Base-by-base conservation (phyloP, 2,888 invertebrate species). In the Amorpha juglandis region DNA sequence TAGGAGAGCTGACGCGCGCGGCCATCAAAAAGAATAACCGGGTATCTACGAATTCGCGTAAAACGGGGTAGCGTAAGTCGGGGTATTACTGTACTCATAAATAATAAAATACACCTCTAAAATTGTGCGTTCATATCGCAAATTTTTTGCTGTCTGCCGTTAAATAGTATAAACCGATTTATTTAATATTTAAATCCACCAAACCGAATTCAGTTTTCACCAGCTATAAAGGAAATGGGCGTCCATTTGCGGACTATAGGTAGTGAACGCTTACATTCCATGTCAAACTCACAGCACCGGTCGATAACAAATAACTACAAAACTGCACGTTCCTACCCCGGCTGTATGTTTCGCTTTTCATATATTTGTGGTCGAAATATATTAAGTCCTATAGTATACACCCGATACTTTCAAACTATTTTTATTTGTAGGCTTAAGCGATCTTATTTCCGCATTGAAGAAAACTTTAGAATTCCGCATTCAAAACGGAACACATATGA, bases 211-310 rank as follows among this genome's bases (percentile, higher is more conserved):
- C 42, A 27, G 27, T 48, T 33, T 48, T 33, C 45, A 48, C 27
- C n/a, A 63, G 19, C 2, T 45, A 47, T 42, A 47, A 47, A 16
- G 33, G 16, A 53, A 45, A 64, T 63, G 63, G 48, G 16, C 51
- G 53, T 47, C 53, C 45, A 53, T 45, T 53, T 38, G 12, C 8
- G n/a, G 14, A 38, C 19, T 38, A 16, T 52, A 52, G 27, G 53
- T 33, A 33, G 38, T 42, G 52, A 48, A 33, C 45, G 27, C 55
- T 64, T 55, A 64, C 33, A 53, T 53, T 8, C 47, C 64, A 47
- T 64, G 64, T 47, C 12, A 38, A 67, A 75, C 75, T 70, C 48
- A 77, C 33, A 11, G 64, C 42, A 7, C 38, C 33, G 47, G 45
- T 64, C 45, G 64, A 55, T 64, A 64, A 55, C 53, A 64, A 53